A percentile compares a stretch with the other conserved stretches of the same genome.
phyloP scores from a whole-genome alignment of 2,113 vertebrate species.

The Alligator sinensis region DNA sequence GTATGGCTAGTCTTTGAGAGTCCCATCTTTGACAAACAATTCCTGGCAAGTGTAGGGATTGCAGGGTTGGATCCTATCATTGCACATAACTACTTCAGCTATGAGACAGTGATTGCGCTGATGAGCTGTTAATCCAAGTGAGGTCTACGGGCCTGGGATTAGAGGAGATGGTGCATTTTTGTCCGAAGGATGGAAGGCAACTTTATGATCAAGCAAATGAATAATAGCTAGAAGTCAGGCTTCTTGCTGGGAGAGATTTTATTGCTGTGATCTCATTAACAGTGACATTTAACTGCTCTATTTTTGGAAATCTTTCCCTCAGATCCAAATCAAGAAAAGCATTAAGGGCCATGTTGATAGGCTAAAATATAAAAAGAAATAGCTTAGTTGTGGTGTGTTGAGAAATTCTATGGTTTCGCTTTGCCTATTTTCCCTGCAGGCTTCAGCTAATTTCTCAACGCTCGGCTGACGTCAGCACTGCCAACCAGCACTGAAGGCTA shows the following conservation, averaged over 20 bases:
- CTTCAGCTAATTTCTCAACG: slow-evolving; percentile 71
- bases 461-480: slow-evolving; percentile 71
- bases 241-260: slow-evolving; percentile 49
- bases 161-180: slow-evolving; percentile 25
- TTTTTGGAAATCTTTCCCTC: slow-evolving; percentile 73
- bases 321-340: slow-evolving; percentile 72
- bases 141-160: background rate
- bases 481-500: slow-evolving; percentile 23
- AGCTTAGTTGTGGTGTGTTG: slow-evolving; percentile 46
- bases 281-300: slow-evolving; percentile 78
- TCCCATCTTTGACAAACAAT: background rate
- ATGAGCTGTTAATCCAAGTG: background rate
- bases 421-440: slow-evolving; percentile 65
- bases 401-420: slow-evolving; percentile 70
- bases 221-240: slow-evolving; percentile 33
- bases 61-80: background rate
- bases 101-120: background rate
- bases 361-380: slow-evolving; percentile 59
- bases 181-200: background rate
- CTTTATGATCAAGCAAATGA: background rate
- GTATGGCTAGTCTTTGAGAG: background rate
- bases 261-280: slow-evolving; percentile 66
- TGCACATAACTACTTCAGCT: background rate
- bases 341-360: slow-evolving; percentile 68
- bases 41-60: background rate